These are phyloP conservation scores for Dicranocentrus wangi DNA, from an alignment of 2,888 invertebrate genomes.

Conservation along the genomic window DNA sequence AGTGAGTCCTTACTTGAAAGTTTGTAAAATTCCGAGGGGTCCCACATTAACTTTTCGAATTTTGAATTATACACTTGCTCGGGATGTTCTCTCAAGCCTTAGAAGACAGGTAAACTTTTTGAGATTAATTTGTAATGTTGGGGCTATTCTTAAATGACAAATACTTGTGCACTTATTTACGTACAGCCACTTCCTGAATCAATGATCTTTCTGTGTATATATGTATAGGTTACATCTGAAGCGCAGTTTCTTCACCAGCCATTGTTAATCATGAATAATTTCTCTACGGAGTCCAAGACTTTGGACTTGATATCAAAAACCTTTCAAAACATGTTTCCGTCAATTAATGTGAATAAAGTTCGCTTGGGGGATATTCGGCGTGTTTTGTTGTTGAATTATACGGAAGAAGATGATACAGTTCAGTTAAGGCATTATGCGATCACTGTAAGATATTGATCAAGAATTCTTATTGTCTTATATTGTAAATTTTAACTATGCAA, in stretches of 20 bases:
- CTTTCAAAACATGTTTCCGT: constrained; percentile 99
- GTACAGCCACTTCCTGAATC: background rate
- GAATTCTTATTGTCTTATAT: too few species aligned
- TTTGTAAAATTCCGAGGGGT: constrained; percentile 90
- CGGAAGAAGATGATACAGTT: constrained; percentile 86
- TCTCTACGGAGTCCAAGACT: constrained; percentile 89
- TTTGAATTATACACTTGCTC: constrained; percentile 85
- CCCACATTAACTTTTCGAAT: constrained; percentile 94
- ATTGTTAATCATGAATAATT: constrained; percentile 91
- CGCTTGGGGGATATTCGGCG: constrained; percentile 89
- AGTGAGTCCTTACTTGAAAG: constrained; percentile 87
- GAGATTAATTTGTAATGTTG: background rate
- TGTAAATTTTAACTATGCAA: too few species aligned
- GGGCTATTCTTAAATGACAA: background rate
- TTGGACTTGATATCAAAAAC: constrained; percentile 87
- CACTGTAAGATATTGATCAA: constrained; percentile 75
- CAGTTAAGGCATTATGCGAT: constrained; percentile 97
- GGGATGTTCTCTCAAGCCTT: constrained; percentile 89
- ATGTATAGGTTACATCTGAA: constrained; percentile 79
- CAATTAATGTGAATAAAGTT: constrained; percentile 93
- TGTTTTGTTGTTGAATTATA: constrained; percentile 93
- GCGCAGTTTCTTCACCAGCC: constrained; percentile 91
- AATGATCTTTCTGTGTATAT: constrained; percentile 2
- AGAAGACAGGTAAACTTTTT: constrained; percentile 82
- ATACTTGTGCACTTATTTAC: background rate